Base-by-base conservation (phyloP, 2,888 invertebrate genomes). In the Bellardia pandia region DNA sequence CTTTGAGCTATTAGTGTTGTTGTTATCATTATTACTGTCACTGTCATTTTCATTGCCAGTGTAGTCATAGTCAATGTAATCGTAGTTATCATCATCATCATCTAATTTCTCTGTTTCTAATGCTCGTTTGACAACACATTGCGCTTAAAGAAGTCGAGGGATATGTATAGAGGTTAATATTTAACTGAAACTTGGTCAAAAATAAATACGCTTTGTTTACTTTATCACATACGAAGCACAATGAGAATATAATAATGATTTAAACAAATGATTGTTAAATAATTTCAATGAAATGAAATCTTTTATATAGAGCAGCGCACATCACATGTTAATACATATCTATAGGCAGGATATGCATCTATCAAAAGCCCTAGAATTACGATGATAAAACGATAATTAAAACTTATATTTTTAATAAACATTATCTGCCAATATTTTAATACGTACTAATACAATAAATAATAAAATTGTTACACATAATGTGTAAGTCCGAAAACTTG, bases 21-120 rank as follows among this genome's bases (percentile, higher is more conserved):
- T 11, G 37, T 74, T 89, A 6, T 64, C 64, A 7, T 74, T 89
- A 6, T 64, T 62, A 8, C 66, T 89, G 6, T 64, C 78, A 14
- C 88, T 89, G 9, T 80, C 88, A 51, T 69, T 79, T 5, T 79
- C 56, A 60, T 89, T 86, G 48, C 89, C 89, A 23, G 13, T 75
- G 33, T 92, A 91, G 5, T 92, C 91, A 9, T 91, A 91, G 7
- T 90, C 90, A 72, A 91, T 90, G 11, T 87, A 88, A 85, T 89
- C 89, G 60, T 91, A 89, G 1, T 89, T 89, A 1, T 45, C 64
- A 33, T 77, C 40, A 51, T 84, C 72, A 45, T 79, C 68, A 3
- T 85, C 79, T 6, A 48, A 16, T 45, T 62, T 64, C n/a, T 75
- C 75, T 37, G 56, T 40, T 85, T 62, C 23, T 23, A 58, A 2